Percentiles rank a stretch among this genome's conserved stretches.
phyloP scores from a whole-genome alignment of 92 coral and sea anemone genomes.

The Parazoanthus swiftii region DNA sequence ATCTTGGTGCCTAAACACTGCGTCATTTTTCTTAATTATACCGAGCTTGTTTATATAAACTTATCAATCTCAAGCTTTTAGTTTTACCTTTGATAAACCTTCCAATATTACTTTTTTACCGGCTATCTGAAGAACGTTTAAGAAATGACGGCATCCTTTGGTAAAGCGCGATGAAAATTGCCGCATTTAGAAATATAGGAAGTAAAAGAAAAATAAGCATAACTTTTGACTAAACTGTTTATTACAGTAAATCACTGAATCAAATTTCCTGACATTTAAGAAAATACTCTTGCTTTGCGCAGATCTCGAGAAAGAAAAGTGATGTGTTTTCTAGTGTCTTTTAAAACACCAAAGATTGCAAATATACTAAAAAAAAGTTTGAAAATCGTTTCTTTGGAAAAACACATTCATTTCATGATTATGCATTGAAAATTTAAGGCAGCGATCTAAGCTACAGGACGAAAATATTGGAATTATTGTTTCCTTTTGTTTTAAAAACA shows the following conservation, averaged over 20 bases:
- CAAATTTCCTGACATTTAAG: neutral
- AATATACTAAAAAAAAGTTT: neutral
- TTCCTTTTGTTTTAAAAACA: conserved; percentile 8
- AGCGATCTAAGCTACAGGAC: neutral
- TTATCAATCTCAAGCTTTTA: neutral
- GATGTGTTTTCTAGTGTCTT: neutral
- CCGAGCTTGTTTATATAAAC: neutral
- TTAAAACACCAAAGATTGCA: neutral
- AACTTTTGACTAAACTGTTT: neutral
- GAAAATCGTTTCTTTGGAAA: neutral
- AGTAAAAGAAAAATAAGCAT: neutral
- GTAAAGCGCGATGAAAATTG: neutral
- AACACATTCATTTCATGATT: neutral
- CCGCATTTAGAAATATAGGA: neutral
- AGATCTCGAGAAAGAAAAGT: neutral
- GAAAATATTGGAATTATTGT: neutral
- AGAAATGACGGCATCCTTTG: neutral
- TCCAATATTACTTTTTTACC: neutral
- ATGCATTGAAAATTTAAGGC: too few species aligned
- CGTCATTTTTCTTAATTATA: neutral
- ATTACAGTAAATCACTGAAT: neutral
- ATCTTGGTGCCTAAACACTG: neutral
- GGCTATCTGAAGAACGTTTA: neutral
- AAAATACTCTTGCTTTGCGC: neutral
- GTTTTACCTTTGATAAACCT: neutral